Evolutionary conservation across 2,888 invertebrate species (phyloP), one percentile per base, ranked within the genome.

Genomic region (Pardosa pseudoannulata): DNA sequence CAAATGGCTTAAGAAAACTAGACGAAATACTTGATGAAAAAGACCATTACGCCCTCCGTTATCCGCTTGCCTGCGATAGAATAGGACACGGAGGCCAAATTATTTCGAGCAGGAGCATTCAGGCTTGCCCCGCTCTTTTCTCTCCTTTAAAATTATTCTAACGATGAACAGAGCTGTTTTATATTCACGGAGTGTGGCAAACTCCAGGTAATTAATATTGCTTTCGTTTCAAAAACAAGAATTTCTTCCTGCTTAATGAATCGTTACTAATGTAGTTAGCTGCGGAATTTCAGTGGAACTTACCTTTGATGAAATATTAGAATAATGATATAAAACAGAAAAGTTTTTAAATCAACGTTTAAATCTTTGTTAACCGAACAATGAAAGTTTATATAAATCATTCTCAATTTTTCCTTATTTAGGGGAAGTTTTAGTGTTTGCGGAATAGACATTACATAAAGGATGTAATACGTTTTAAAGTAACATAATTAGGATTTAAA

Each of bases 201-300:
- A 56, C 23, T 19, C 16, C 5, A 23, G 16, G 23, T 56, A 56
- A 56, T 56, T 56, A 56, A 56, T 56, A 56, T 56, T 11, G 56
- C 11, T 19, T 56, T 56, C 23, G 1, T 2, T 23, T 56, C 56
- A 3, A 23, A 56, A 46, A 46, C 2, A 7, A 56, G 16, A 3
- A 56, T 16, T 56, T 56, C 5, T 23, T 56, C 23, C 56, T 16
- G 56, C 56, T 16, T 56, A 56, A 56, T 56, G 56, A 56, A 56
- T 56, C 56, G 56, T 56, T 6, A 56, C 56, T 56, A 56, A 56
- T 56, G 56, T 23, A 56, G 56, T 56, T 56, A 56, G 23, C 5
- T 1, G 23, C 5, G 3, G 41, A 46, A 46, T 46, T 46, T 16
- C 41, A 13, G 13, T 36, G 36, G 36, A 36, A 11, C 7, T 6